Percentiles rank a stretch among this genome's conserved stretches.
These are phyloP conservation scores for Gallinago undulata DNA, from an alignment of 2,113 vertebrate genomes.

Conservation along the genomic window DNA sequence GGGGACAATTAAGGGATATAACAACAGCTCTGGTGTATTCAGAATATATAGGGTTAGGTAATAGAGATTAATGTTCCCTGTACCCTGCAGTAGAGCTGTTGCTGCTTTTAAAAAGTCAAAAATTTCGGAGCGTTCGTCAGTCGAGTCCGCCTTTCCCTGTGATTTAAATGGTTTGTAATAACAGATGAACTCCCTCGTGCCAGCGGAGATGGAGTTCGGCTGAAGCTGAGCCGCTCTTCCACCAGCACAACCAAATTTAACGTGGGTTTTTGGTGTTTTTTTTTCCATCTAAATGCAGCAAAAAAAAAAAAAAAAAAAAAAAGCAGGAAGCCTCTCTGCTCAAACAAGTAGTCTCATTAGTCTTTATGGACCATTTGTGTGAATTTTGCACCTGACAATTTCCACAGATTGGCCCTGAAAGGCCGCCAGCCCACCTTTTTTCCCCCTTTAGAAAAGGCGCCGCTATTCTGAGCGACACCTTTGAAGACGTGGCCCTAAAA, in stretches of 20 bases:
- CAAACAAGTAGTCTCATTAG: background rate
- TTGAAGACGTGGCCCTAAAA: background rate
- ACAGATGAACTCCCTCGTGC: accelerated
- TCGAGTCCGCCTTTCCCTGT: background rate
- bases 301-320: too few species aligned
- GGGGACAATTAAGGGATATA: background rate
- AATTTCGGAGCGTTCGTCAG: background rate
- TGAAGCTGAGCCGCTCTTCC: background rate
- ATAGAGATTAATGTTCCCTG: background rate
- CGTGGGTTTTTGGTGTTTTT: too few species aligned
- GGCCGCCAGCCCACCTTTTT: background rate
- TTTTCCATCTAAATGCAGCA: background rate
- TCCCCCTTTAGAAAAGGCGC: background rate
- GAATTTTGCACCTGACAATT: background rate
- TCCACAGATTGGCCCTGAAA: background rate
- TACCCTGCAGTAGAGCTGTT: background rate
- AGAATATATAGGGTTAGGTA: background rate
- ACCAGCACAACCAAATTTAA: background rate
- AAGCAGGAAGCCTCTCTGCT: background rate
- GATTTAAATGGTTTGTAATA: background rate
- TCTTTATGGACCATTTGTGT: background rate
- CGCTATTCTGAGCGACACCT: background rate
- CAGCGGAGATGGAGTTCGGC: background rate
- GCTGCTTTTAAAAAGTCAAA: background rate
- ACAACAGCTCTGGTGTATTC: background rate